Percentiles rank a stretch among this genome's conserved stretches.
Evolutionary conservation across 1,140 invertebrate genomes (phyloP).

Genomic region (Dinoponera quadriceps): DNA sequence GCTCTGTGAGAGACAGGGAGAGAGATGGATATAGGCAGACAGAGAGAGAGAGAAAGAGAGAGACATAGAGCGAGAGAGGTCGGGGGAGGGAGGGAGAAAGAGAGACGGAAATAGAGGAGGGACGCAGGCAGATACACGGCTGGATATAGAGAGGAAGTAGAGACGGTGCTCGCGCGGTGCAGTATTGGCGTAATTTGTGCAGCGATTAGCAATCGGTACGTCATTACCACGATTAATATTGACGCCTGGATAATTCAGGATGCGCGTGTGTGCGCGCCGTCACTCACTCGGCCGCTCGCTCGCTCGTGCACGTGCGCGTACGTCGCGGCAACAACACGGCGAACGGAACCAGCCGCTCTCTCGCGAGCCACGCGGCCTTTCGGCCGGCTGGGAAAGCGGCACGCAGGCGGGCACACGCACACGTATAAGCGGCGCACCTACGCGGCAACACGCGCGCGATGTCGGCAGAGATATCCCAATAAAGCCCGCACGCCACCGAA

Average conservation of each 20-base stretch:
- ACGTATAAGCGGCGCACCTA: neutral
- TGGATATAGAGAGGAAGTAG: conserved; percentile 58
- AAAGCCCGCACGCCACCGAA: conserved; percentile 83
- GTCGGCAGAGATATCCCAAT: conserved; percentile 83
- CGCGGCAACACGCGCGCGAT: conserved; percentile 71
- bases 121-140: neutral
- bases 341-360: conserved; percentile 7
- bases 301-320: neutral
- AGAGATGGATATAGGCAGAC: conserved; percentile 35
- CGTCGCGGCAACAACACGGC: neutral
- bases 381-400: conserved; percentile 31
- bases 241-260: conserved; percentile 63
- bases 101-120: neutral
- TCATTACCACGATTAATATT: conserved; percentile 73
- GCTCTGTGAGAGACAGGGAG: neutral
- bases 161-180: conserved; percentile 45
- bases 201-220: conserved; percentile 68
- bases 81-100: neutral
- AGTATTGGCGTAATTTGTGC: conserved; percentile 68
- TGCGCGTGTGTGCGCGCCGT: neutral
- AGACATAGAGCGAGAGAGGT: neutral
- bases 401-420: neutral
- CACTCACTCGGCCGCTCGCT: neutral
- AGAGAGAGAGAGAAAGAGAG: neutral
- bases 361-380: conserved; percentile 19